Conservation (phyloP, 2,888 invertebrate genomes). For the Seira ritae region DNA sequence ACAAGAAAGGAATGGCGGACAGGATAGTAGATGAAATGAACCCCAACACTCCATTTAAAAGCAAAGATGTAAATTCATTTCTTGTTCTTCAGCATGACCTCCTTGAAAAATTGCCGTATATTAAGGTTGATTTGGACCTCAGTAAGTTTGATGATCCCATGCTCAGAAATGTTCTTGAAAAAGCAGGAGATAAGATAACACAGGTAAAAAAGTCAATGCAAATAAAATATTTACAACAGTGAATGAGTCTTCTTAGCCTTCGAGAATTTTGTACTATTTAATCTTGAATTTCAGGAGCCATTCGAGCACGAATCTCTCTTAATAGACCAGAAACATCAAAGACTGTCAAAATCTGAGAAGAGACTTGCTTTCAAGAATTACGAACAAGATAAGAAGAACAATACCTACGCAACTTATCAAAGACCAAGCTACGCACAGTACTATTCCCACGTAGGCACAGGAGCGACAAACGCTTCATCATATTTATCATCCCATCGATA, state of each 20-base stretch:
- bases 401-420: constrained; percentile 70
- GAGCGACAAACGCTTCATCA: constrained; percentile 10
- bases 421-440: constrained; percentile 75
- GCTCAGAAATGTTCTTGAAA: constrained; percentile 82
- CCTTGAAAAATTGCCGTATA: constrained; percentile 78
- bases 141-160: constrained; percentile 89
- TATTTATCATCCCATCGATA: not conserved
- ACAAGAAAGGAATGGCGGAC: constrained; percentile 98
- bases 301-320: constrained; percentile 97
- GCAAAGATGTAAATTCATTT: constrained; percentile 92
- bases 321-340: constrained; percentile 95
- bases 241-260: no score
- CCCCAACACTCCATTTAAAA: constrained; percentile 93
- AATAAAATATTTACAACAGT: no score
- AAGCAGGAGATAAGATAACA: constrained; percentile 77
- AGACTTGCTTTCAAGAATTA: constrained; percentile 94
- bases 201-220: constrained; percentile 77
- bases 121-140: constrained; percentile 75
- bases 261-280: no score
- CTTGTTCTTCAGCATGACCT: constrained; percentile 94
- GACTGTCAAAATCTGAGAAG: constrained; percentile 94
- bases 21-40: constrained; percentile 98
- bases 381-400: constrained; percentile 90
- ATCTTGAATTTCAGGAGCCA: constrained; percentile 83
- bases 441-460: constrained; percentile 72